These are phyloP conservation scores for Nyctereutes procyonoides DNA, from an alignment of 2,113 vertebrate genomes.

Conservation along the genomic window DNA sequence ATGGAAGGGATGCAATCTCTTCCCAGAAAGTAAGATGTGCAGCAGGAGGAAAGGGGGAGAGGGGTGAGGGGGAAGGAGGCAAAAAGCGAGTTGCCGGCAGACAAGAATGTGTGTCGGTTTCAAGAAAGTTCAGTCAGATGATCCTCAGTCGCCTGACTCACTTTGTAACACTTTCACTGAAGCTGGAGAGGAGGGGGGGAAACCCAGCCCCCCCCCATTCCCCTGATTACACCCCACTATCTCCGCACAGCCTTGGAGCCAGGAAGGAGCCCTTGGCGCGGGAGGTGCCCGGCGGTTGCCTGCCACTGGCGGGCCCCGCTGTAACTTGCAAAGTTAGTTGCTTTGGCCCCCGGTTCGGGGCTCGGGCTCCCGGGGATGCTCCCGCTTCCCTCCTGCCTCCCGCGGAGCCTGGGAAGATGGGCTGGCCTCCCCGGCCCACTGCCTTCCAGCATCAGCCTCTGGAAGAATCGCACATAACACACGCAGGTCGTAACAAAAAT, in stretches of 20 bases:
- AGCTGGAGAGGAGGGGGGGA: conserved; percentile 77
- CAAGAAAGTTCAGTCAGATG: conserved; percentile 89
- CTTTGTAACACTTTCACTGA: conserved; percentile 88
- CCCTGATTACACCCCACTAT: conserved; percentile 65
- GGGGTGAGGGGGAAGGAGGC: conserved; percentile 43
- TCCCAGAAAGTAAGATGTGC: conserved; percentile 71
- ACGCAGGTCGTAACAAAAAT: conserved; percentile 17
- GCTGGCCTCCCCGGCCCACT: background rate
- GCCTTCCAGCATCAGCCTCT: conserved; percentile 3
- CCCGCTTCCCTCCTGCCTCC: conserved; percentile 28
- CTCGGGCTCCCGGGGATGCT: conserved; percentile 54
- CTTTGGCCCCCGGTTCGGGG: conserved; percentile 45
- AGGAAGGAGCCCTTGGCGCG: conserved; percentile 17
- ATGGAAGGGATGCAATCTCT: conserved; percentile 57
- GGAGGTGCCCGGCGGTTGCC: conserved; percentile 15
- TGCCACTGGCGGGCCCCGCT: background rate
- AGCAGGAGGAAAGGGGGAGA: conserved; percentile 28
- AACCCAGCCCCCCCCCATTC: conserved; percentile 47
- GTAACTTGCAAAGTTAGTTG: conserved; percentile 81
- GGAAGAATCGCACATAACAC: background rate
- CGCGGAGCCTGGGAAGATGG: background rate
- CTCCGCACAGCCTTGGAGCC: conserved; percentile 49
- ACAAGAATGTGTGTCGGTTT: conserved; percentile 86
- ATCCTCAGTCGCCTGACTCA: conserved; percentile 88
- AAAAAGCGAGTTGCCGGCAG: conserved; percentile 70